phyloP scores from a whole-genome alignment of 1,140 invertebrate genomes.

The Aphis craccivora region DNA sequence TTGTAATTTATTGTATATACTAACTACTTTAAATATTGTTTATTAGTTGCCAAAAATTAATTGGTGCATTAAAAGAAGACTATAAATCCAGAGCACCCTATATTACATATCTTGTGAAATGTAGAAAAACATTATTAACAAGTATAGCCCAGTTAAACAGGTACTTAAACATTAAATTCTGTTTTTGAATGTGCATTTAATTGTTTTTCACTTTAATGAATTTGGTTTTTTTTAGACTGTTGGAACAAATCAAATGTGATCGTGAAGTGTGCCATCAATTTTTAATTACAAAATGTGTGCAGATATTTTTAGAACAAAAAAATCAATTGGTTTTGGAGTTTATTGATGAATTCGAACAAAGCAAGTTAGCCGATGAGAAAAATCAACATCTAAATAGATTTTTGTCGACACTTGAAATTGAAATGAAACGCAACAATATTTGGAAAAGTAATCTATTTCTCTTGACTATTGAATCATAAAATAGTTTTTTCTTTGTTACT shows the following conservation, averaged over 20 bases:
- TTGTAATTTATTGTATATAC: neutral
- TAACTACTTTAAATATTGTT: constrained; percentile 58
- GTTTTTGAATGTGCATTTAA: neutral
- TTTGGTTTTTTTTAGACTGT: constrained; percentile 66
- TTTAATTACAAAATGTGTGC: constrained; percentile 80
- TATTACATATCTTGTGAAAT: constrained; percentile 84
- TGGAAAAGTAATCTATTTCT: constrained; percentile 63
- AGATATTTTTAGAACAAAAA: constrained; percentile 78
- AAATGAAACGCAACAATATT: constrained; percentile 74
- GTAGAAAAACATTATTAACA: constrained; percentile 82
- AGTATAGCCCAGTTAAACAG: constrained; percentile 81
- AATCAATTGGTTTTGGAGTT: constrained; percentile 75
- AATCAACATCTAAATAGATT: constrained; percentile 77
- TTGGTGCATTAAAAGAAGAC: constrained; percentile 82
- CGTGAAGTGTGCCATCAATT: constrained; percentile 79
- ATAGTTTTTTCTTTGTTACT: neutral
- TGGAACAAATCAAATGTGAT: constrained; percentile 74
- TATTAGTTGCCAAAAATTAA: constrained; percentile 75
- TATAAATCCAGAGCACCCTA: constrained; percentile 81
- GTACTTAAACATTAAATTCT: constrained; percentile 62
- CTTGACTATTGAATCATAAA: neutral
- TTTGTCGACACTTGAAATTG: constrained; percentile 67
- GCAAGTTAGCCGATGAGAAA: constrained; percentile 83
- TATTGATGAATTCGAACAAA: constrained; percentile 77
- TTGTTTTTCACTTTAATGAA: constrained; percentile 51